These are phyloP conservation scores for Auanema sp. DNA, from an alignment of 2,888 invertebrate species.

Conservation along the genomic window DNA sequence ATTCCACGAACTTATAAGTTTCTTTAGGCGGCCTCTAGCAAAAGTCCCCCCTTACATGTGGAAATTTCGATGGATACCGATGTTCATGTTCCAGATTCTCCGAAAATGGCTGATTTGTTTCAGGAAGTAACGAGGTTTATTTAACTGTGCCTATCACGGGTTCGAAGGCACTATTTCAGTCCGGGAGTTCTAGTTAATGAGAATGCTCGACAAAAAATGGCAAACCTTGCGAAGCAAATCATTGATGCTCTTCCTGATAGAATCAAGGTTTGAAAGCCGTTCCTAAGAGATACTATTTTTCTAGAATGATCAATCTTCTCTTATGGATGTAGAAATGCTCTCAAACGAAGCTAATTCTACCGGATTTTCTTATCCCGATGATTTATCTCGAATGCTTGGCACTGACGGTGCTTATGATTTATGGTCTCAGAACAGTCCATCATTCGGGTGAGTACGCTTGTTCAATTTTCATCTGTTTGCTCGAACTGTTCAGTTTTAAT, in stretches of 20 bases:
- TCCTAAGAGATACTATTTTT: constrained; percentile 12
- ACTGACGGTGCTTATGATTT: no score
- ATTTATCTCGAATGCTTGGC: no score
- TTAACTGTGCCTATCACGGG: background rate
- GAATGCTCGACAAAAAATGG: constrained; percentile 63
- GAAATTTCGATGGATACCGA: constrained; percentile 54
- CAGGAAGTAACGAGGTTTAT: constrained; percentile 41
- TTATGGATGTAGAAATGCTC: constrained; percentile 11
- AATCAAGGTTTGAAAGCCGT: constrained; percentile 74
- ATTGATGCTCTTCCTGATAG: constrained; percentile 96
- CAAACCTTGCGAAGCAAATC: constrained; percentile 90
- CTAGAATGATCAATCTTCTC: constrained; percentile 13
- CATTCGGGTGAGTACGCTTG: constrained; percentile 18
- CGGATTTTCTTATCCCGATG: no score
- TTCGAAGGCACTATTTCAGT: constrained; percentile 16
- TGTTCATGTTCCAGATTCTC: constrained; percentile 53
- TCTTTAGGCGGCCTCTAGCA: background rate
- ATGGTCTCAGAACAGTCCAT: constrained; percentile 24
- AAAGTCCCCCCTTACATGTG: constrained; percentile 27
- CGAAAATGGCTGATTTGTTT: constrained; percentile 49
- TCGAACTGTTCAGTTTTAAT: no score
- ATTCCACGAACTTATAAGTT: background rate
- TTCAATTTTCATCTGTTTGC: no score
- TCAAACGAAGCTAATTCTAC: background rate
- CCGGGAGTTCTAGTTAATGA: constrained; percentile 44